These are phyloP conservation scores for Pomacea maculata DNA, from an alignment of 1,140 invertebrate species.

Conservation along the genomic window DNA sequence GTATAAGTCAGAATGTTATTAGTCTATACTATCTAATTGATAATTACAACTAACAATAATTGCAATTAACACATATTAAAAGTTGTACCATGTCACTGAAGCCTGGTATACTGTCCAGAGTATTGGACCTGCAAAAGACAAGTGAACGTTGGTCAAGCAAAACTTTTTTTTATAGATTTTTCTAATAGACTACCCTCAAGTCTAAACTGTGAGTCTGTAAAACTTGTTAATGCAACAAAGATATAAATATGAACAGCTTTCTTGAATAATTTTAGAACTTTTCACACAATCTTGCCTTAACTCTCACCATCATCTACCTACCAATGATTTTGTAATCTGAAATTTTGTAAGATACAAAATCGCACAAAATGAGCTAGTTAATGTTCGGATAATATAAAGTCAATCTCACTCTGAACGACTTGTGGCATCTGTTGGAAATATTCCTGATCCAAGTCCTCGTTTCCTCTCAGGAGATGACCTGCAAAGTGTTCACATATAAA, in stretches of 20 bases:
- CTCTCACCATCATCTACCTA: too few species aligned
- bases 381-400: neutral
- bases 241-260: too few species aligned
- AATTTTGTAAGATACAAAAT: neutral
- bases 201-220: too few species aligned
- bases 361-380: neutral
- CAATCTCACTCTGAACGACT: slow-evolving; percentile 7
- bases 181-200: neutral
- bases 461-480: slow-evolving; percentile 16
- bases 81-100: slow-evolving; percentile 20
- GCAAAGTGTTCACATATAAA: neutral
- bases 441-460: neutral
- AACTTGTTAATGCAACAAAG: too few species aligned
- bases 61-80: neutral
- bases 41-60: neutral
- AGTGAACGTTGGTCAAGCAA: neutral
- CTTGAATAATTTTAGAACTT: too few species aligned
- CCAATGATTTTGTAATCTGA: neutral
- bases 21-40: neutral
- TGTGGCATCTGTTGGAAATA: neutral
- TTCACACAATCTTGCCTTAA: too few species aligned
- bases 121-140: slow-evolving; percentile 3
- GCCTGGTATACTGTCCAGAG: slow-evolving; percentile 17
- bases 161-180: neutral
- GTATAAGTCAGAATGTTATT: neutral